Conservation (phyloP, 2,797 vertebrate species). For the Atherinosoma microstoma region DNA sequence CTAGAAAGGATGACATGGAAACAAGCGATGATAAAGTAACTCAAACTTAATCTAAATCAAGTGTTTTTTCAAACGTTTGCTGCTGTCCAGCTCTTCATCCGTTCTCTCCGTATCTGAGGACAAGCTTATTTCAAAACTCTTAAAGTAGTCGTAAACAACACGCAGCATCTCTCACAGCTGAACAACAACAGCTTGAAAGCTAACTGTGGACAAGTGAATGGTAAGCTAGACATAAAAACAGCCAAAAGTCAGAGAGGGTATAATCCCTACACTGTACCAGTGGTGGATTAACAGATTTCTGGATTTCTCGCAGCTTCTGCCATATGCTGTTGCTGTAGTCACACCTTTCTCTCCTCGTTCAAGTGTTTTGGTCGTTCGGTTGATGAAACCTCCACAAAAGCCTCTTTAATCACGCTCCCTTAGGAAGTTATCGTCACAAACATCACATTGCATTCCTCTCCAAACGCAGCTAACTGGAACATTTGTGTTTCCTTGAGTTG, state of each 20-base stretch:
- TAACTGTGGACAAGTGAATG: constrained; percentile 39
- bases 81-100: constrained; percentile 5
- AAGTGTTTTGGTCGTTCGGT: constrained; percentile 41
- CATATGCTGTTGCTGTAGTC: constrained; percentile 60
- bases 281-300: constrained; percentile 71
- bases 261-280: constrained; percentile 60
- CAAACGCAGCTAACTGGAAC: constrained; percentile 5
- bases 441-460: constrained; percentile 17
- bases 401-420: constrained; percentile 17
- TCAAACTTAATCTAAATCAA: too few species aligned
- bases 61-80: not conserved
- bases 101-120: not conserved
- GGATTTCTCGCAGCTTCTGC: constrained; percentile 48
- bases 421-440: constrained; percentile 30
- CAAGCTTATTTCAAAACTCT: constrained; percentile 5
- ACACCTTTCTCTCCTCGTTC: constrained; percentile 50
- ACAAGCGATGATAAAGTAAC: not conserved
- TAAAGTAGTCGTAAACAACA: constrained; percentile 11
- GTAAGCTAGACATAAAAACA: constrained; percentile 36
- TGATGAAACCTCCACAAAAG: constrained; percentile 42
- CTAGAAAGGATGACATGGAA: not conserved
- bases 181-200: constrained; percentile 49
- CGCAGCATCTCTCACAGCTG: constrained; percentile 33
- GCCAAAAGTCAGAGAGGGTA: constrained; percentile 50
- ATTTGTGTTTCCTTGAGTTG: not conserved